Evolutionary conservation across 1,140 invertebrate genomes (phyloP).

Genomic region (Samia ricini): DNA sequence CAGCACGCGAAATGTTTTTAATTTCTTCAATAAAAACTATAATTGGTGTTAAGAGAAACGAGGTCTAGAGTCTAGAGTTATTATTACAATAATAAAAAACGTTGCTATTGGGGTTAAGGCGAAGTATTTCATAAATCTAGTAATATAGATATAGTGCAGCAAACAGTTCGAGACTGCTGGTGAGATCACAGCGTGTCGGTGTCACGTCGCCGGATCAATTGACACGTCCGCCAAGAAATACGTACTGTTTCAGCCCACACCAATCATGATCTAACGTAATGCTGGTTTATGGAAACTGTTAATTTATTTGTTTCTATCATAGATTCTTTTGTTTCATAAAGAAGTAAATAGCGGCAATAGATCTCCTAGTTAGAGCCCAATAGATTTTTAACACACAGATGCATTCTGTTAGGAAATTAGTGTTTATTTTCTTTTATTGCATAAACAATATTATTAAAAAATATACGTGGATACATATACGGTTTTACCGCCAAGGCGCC

Average conservation of each 20-base stretch:
- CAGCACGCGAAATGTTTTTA: too few relatives aligned
- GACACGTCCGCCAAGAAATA: conserved; percentile 49
- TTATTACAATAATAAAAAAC: neutral
- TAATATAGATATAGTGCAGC: conserved; percentile 1
- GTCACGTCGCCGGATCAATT: conserved; percentile 53
- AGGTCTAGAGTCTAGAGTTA: neutral
- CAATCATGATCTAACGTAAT: conserved; percentile 11
- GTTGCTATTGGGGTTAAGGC: conserved; percentile 19
- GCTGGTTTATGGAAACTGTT: conserved; percentile 9
- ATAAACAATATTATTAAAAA: too few relatives aligned
- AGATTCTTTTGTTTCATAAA: neutral
- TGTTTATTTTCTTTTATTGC: too few relatives aligned
- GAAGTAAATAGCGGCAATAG: too few relatives aligned
- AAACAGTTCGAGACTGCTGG: conserved; percentile 9
- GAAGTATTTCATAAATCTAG: conserved; percentile 19
- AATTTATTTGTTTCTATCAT: neutral
- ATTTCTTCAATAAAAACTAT: neutral
- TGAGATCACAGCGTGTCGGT: conserved; percentile 49
- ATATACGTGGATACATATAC: too few relatives aligned
- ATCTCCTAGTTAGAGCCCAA: too few relatives aligned
- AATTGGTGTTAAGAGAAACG: neutral
- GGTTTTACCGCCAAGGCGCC: too few relatives aligned
- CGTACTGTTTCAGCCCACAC: conserved; percentile 25
- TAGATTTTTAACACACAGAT: too few relatives aligned
- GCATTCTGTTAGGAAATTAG: too few relatives aligned